A percentile compares a stretch with the other conserved stretches of the same genome.
These are phyloP conservation scores for Lithosia quadra DNA, from an alignment of 2,888 invertebrate species.

Conservation along the genomic window DNA sequence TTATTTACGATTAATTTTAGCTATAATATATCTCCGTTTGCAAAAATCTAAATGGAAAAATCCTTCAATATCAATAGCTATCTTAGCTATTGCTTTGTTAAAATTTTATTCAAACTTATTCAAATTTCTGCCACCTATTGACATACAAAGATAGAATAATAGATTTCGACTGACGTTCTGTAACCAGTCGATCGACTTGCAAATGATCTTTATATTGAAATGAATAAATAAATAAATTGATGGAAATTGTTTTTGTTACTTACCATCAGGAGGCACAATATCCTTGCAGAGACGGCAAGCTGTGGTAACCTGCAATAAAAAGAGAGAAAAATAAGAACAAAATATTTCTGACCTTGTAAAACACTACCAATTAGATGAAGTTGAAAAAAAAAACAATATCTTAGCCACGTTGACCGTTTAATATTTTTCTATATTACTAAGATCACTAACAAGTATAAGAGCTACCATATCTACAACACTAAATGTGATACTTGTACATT, in stretches of 20 bases:
- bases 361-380: too few relatives aligned
- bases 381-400: too few relatives aligned
- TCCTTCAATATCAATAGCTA: background rate
- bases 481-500: too few relatives aligned
- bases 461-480: too few relatives aligned
- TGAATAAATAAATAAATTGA: too few relatives aligned
- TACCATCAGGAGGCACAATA: constrained; percentile 96
- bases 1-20: constrained; percentile 4
- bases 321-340: constrained; percentile 26
- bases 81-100: background rate
- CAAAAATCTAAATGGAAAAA: background rate
- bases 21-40: background rate
- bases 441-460: too few relatives aligned
- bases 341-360: background rate
- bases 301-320: constrained; percentile 93
- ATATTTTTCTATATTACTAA: too few relatives aligned
- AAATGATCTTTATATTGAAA: too few relatives aligned
- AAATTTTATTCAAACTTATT: background rate
- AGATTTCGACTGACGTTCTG: background rate
- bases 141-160: background rate
- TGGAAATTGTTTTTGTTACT: constrained; percentile 80
- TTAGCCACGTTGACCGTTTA: too few relatives aligned
- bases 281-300: constrained; percentile 96
- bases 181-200: too few relatives aligned
- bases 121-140: background rate